Evolutionary conservation across 2,797 vertebrate species (phyloP).

Genomic region (Sylvia borin): DNA sequence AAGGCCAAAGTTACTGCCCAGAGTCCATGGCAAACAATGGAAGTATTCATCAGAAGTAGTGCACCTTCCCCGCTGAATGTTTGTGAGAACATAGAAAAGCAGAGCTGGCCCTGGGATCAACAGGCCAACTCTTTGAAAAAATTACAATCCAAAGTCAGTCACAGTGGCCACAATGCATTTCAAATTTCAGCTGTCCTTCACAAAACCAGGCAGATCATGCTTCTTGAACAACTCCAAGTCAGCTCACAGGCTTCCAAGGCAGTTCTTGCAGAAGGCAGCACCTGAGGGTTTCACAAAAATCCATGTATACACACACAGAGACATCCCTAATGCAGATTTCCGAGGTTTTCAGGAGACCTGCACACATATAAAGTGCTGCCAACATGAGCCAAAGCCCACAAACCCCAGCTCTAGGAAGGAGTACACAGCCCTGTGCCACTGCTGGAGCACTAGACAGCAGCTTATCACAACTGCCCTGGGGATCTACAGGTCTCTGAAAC

Average conservation of each 20-base stretch:
- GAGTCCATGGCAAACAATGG: slow-evolving; percentile 64
- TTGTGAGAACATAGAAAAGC: background rate
- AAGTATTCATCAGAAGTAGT: slow-evolving; percentile 64
- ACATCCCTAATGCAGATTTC: background rate
- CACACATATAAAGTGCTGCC: background rate
- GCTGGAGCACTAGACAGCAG: background rate
- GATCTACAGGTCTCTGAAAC: background rate
- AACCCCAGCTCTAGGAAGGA: background rate
- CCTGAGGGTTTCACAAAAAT: background rate
- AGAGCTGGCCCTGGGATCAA: background rate
- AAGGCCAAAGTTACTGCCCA: slow-evolving; percentile 61
- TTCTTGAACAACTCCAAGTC: background rate
- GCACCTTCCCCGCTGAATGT: slow-evolving; percentile 35
- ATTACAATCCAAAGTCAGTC: background rate
- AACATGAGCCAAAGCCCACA: background rate
- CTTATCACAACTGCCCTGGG: background rate
- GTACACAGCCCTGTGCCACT: background rate
- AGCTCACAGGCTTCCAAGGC: background rate
- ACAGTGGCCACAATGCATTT: background rate
- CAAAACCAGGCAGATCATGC: background rate
- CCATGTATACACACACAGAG: background rate
- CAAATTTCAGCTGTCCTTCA: background rate
- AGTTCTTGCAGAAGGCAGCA: background rate
- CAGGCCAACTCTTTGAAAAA: background rate
- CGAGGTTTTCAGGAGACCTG: background rate